Evolutionary conservation across 1,140 invertebrate genomes (phyloP).

Genomic region (Cydia amplana): DNA sequence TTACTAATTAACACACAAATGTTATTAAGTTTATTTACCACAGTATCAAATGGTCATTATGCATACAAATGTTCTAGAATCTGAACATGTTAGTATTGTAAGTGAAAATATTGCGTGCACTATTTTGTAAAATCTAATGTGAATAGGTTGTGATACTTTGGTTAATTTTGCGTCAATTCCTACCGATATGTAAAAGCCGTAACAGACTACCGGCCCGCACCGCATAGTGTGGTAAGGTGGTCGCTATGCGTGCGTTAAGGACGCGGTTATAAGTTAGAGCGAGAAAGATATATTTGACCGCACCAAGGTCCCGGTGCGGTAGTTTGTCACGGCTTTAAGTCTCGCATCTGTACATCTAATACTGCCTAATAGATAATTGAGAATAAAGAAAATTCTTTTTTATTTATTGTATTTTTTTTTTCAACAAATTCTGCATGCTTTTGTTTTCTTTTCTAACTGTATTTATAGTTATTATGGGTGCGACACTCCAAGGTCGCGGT

Average conservation of each 20-base stretch:
- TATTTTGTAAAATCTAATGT: not conserved
- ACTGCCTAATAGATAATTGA: constrained; percentile 16
- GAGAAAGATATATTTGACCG: too few species aligned
- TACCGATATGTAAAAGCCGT: not conserved
- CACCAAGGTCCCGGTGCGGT: too few species aligned
- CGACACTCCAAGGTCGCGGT: too few species aligned
- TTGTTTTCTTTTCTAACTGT: too few species aligned
- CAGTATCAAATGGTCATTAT: too few species aligned
- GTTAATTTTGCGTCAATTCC: constrained; percentile 5
- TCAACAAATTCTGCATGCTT: not conserved
- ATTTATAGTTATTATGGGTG: too few species aligned
- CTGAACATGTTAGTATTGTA: not conserved
- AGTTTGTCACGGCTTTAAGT: not conserved
- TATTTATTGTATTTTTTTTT: not conserved
- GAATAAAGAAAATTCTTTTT: constrained; percentile 2
- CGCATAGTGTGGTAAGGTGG: too few species aligned
- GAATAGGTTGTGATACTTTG: not conserved
- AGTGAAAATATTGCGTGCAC: not conserved
- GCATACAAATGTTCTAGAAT: not conserved
- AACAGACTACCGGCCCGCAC: too few species aligned
- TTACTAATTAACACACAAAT: not conserved
- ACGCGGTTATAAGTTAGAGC: too few species aligned
- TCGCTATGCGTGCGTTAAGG: too few species aligned
- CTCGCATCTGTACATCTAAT: not conserved
- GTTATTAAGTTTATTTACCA: too few species aligned